A percentile compares a stretch with the other conserved stretches of the same genome.
Evolutionary conservation across 2,888 invertebrate genomes (phyloP).

Genomic region (Rhagonycha lutea): DNA sequence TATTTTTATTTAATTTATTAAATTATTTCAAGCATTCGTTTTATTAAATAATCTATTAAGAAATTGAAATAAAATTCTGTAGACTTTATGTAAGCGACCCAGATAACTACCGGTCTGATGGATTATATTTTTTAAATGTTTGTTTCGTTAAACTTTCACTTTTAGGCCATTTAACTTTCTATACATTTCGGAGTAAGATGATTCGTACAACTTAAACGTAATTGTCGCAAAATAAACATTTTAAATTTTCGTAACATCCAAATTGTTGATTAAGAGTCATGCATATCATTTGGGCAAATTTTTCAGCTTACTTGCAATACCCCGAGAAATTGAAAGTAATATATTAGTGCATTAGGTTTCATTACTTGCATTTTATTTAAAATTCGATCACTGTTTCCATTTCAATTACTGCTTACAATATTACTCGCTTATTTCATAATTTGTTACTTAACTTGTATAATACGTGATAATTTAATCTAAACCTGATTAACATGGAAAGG

Average conservation of each 20-base stretch:
- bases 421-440: not conserved
- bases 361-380: not conserved
- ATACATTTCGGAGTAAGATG: not conserved
- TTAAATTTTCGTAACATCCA: not conserved
- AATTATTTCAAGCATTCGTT: not conserved
- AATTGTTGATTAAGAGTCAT: not conserved
- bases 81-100: slow-evolving; percentile 24
- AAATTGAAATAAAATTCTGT: not conserved
- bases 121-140: slow-evolving; percentile 6
- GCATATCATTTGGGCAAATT: not conserved
- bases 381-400: not conserved
- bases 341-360: not conserved
- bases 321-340: not conserved
- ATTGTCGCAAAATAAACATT: not conserved
- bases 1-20: not conserved
- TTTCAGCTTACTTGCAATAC: not conserved
- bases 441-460: not conserved
- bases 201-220: not conserved
- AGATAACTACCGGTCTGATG: slow-evolving; percentile 21
- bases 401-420: not conserved
- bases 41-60: slow-evolving; percentile 6
- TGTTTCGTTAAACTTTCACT: slow-evolving; percentile 19
- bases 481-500: not conserved
- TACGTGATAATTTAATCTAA: not conserved
- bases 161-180: slow-evolving; percentile 11